Evolutionary conservation across 2,797 vertebrate species (phyloP), one percentile per base, ranked within the genome.

Genomic region (Gobionotothen gibberifrons): DNA sequence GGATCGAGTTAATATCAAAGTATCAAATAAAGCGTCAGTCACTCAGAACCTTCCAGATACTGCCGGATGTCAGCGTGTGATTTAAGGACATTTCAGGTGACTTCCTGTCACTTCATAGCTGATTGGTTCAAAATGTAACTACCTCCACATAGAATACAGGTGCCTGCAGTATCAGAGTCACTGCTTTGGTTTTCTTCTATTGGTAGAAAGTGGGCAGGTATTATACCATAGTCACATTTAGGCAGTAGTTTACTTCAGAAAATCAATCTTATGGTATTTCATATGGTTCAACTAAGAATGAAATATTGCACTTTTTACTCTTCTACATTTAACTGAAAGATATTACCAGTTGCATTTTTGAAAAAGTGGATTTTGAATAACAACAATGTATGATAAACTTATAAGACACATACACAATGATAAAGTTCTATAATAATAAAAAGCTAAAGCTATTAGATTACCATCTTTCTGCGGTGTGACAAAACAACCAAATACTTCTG

Each of bases 11-110:
- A 57, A 68, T 22, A 57, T 66, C 57, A 49, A 44, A 73, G 47
- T 10, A 59, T 63, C 67, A 47, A 52, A 58, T 14, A 21, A 72
- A 69, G 53, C 3, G 19, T 26, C 59, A 52, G 68, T 21, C 15
- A 0, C 49, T 47, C 32, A 29, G 1, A 57, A 29, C n/a, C 13
- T 62, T 26, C 51, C 9, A 9, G 9, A 51, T 11, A 11, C 54
- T 44, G 43, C 8, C 16, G 9, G 11, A 16, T 11, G 26, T 26
- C 26, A 29, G 5, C 32, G 44, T 46, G n/a, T 47, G 16, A 48
- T 66, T 32, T 51, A 40, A 40, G 53, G 22, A 42, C 5, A 32
- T 63, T 71, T 71, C 40, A 47, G 39, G 32, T 26, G 15, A 17
- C 5, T 15, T 10, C 36, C 40, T 39, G 19, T 26, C 19, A 29